These are phyloP conservation scores for Iphiclides podalirius DNA, from an alignment of 2,888 invertebrate species.

Conservation along the genomic window DNA sequence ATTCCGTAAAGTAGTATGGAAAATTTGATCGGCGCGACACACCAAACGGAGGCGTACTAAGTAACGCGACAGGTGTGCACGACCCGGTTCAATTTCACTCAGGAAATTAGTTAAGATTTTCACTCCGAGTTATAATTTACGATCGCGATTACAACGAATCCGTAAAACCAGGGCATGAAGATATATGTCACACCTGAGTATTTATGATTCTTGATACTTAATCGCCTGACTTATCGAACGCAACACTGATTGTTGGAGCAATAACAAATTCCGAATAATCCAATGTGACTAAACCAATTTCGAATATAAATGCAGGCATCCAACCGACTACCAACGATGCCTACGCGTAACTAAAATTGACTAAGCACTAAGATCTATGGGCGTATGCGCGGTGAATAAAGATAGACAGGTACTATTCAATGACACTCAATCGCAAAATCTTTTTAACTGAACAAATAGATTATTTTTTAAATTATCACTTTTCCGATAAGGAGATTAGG, in stretches of 20 bases:
- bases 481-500: slow-evolving; percentile 7
- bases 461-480: background rate
- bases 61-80: slow-evolving; percentile 47
- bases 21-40: slow-evolving; percentile 15
- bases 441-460: slow-evolving; percentile 3
- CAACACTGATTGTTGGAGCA: slow-evolving; percentile 14
- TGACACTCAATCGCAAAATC: slow-evolving; percentile 7
- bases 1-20: background rate
- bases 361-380: slow-evolving; percentile 23
- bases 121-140: slow-evolving; percentile 38
- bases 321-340: slow-evolving; percentile 57
- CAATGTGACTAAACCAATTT: slow-evolving; percentile 1
- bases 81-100: background rate
- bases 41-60: slow-evolving; percentile 23
- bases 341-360: slow-evolving; percentile 67
- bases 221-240: background rate
- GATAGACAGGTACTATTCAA: slow-evolving; percentile 4
- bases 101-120: background rate
- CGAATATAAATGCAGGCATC: slow-evolving; percentile 42
- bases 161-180: background rate
- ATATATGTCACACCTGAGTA: no score
- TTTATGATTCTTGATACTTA: no score
- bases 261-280: background rate
- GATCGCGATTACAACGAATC: background rate
- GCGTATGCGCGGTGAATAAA: slow-evolving; percentile 37